Conservation (phyloP, 2,888 invertebrate species). For the Chesias legatella region DNA sequence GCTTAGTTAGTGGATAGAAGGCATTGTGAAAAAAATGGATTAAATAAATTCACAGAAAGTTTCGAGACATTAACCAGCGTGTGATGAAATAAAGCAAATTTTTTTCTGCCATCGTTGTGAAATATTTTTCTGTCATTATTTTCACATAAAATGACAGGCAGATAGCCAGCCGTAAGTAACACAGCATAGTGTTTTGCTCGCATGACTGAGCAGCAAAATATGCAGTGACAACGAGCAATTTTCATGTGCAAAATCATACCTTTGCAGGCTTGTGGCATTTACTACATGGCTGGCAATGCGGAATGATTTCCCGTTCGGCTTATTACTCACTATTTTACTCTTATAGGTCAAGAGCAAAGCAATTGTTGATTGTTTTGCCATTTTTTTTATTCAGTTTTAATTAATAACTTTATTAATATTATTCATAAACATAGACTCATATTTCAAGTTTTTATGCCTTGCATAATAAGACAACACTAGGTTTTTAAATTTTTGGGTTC, state of each 20-base stretch:
- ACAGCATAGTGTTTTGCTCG: conserved; percentile 21
- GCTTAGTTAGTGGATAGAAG: no score
- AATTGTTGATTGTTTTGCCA: background rate
- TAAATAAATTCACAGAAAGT: no score
- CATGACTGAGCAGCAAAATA: conserved; percentile 29
- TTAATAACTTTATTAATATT: no score
- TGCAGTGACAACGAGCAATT: conserved; percentile 32
- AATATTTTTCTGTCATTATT: conserved; percentile 4
- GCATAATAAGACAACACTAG: no score
- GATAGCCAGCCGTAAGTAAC: conserved; percentile 1
- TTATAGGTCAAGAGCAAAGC: conserved; percentile 17
- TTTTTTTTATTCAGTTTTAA: background rate
- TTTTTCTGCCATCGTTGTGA: conserved; percentile 7
- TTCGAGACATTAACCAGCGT: no score
- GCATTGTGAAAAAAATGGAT: no score
- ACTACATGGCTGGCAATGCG: conserved; percentile 21
- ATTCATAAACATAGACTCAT: no score
- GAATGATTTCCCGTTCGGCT: conserved; percentile 8
- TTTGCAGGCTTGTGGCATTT: conserved; percentile 22
- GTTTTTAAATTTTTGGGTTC: no score
- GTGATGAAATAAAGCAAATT: background rate
- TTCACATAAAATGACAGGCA: background rate
- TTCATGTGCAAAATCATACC: conserved; percentile 22
- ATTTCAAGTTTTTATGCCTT: no score
- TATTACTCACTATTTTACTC: background rate